Evolutionary conservation across 2,113 vertebrate species (phyloP).

Genomic region (Archocentrus centrarchus): DNA sequence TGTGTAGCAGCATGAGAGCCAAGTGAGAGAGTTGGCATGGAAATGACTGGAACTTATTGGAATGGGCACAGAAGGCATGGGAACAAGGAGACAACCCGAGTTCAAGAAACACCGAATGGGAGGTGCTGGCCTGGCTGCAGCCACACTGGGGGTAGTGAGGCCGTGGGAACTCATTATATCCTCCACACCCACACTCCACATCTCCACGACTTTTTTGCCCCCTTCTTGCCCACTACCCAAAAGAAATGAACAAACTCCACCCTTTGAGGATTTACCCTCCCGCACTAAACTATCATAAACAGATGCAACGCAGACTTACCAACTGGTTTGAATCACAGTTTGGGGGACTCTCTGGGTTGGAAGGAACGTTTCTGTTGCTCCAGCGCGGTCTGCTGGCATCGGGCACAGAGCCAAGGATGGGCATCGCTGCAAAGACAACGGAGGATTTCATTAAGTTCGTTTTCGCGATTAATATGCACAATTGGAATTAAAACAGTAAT

Average conservation of each 20-base stretch:
- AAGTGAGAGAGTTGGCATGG: slow-evolving; percentile 88
- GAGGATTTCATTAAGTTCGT: slow-evolving; percentile 88
- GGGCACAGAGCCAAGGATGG: slow-evolving; percentile 90
- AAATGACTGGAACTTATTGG: slow-evolving; percentile 88
- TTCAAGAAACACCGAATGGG: slow-evolving; percentile 82
- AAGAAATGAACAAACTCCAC: slow-evolving; percentile 83
- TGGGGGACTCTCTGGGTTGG: slow-evolving; percentile 78
- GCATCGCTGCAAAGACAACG: slow-evolving; percentile 86
- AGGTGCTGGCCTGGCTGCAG: slow-evolving; percentile 86
- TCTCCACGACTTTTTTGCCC: slow-evolving; percentile 70
- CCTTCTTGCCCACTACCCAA: slow-evolving; percentile 81
- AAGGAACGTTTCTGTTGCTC: slow-evolving; percentile 83
- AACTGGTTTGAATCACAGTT: slow-evolving; percentile 69
- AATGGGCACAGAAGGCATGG: slow-evolving; percentile 82
- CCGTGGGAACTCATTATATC: slow-evolving; percentile 81
- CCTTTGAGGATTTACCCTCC: slow-evolving; percentile 75
- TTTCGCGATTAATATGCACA: slow-evolving; percentile 73
- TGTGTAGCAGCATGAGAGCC: slow-evolving; percentile 83
- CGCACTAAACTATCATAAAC: slow-evolving; percentile 76
- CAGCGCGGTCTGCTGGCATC: slow-evolving; percentile 88
- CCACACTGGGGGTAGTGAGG: slow-evolving; percentile 75
- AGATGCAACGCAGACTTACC: slow-evolving; percentile 77
- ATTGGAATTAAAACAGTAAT: slow-evolving; percentile 74
- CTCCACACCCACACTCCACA: slow-evolving; percentile 73
- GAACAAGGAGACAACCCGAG: slow-evolving; percentile 63